phyloP scores from a whole-genome alignment of 2,113 vertebrate species.

The Megaceryle torquata region DNA sequence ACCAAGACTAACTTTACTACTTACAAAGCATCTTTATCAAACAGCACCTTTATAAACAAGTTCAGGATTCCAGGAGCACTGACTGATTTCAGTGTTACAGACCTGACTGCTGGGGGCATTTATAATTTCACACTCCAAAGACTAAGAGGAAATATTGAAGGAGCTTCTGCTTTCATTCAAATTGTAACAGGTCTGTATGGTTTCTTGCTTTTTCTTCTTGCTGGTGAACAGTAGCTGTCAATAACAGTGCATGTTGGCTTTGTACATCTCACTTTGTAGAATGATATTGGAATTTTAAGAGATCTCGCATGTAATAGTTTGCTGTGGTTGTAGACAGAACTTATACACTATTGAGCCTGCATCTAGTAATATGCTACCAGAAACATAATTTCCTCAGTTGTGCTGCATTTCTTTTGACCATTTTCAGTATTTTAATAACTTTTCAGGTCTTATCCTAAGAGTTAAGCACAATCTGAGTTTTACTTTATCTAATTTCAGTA shows the following conservation, averaged over 20 bases:
- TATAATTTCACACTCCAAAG: conserved; percentile 80
- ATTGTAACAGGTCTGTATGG: conserved; percentile 74
- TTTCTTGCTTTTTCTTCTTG: neutral
- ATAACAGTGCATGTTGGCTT: neutral
- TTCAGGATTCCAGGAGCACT: conserved; percentile 59
- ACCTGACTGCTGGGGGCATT: conserved; percentile 74
- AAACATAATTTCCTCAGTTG: neutral
- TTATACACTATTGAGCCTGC: neutral
- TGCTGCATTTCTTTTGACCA: neutral
- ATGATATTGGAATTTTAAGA: neutral
- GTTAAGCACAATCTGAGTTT: neutral
- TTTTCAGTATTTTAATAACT: neutral
- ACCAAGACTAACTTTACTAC: conserved; percentile 78
- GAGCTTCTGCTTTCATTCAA: conserved; percentile 66
- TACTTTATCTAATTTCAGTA: neutral
- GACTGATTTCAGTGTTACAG: conserved; percentile 68
- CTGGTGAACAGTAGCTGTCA: neutral
- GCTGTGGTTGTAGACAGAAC: neutral
- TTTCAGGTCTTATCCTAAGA: neutral
- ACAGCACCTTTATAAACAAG: conserved; percentile 62
- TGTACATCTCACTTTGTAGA: neutral
- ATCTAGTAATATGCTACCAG: neutral
- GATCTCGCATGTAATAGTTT: neutral
- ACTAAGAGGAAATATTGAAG: conserved; percentile 70
- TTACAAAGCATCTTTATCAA: conserved; percentile 78